A percentile compares a stretch with the other conserved stretches of the same genome.
phyloP scores from a whole-genome alignment of 2,113 vertebrate genomes.

The Daubentonia madagascariensis region DNA sequence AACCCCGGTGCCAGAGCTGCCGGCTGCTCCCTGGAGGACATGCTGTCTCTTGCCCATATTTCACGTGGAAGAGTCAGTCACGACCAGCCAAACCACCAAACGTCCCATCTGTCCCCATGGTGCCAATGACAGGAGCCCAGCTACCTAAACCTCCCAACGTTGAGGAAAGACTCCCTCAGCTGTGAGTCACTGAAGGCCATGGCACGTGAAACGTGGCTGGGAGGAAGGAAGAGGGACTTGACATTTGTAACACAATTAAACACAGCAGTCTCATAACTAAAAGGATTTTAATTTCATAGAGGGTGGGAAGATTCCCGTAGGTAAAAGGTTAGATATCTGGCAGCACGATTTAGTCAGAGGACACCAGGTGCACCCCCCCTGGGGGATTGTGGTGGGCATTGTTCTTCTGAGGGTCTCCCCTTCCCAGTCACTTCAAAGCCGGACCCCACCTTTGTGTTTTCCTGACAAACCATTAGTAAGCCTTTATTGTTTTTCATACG shows the following conservation, averaged over 20 bases:
- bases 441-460: not conserved
- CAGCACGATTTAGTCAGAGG: constrained; percentile 1
- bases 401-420: not conserved
- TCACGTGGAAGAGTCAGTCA: constrained; percentile 42
- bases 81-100: constrained; percentile 15
- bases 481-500: not conserved
- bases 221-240: not conserved
- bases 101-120: constrained; percentile 48
- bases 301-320: not conserved
- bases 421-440: not conserved
- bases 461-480: not conserved
- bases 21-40: constrained; percentile 35
- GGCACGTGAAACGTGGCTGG: not conserved
- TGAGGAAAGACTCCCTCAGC: not conserved
- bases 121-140: not conserved
- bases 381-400: not conserved
- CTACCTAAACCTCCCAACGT: not conserved
- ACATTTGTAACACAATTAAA: constrained; percentile 42
- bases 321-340: not conserved
- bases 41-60: constrained; percentile 1
- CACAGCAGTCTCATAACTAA: not conserved
- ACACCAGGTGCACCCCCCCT: not conserved
- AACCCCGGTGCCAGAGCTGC: constrained; percentile 21
- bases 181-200: rapidly evolving
- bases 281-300: constrained; percentile 50